A percentile compares a stretch with the other conserved stretches of the same genome.
Conservation (phyloP, 2,113 vertebrate species). For the Ia io region DNA sequence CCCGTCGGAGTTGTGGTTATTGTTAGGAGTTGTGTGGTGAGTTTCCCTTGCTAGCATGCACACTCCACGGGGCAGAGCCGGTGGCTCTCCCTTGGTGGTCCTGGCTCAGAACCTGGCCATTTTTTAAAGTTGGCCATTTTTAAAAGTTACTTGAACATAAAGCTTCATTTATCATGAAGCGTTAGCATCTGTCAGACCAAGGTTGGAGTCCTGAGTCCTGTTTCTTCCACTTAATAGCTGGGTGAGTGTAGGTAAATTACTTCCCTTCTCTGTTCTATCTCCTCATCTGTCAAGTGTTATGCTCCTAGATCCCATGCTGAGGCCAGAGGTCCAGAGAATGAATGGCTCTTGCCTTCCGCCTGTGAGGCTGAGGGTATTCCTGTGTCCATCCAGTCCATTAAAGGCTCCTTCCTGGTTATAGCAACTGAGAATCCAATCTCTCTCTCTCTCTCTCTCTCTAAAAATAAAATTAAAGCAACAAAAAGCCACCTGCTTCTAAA, state of each 20-base stretch:
- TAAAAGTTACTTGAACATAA: background rate
- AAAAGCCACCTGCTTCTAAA: background rate
- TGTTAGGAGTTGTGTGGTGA: background rate
- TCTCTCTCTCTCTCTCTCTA: background rate
- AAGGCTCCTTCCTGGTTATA: background rate
- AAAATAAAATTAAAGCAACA: no score
- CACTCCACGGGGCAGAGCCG: background rate
- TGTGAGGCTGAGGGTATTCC: background rate
- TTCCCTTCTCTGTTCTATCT: constrained; percentile 6
- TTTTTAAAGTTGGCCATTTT: background rate
- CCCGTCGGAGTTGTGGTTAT: background rate
- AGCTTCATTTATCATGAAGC: background rate
- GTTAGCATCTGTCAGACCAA: background rate
- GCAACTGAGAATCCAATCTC: background rate
- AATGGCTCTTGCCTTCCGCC: background rate
- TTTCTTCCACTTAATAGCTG: background rate
- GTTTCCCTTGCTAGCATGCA: background rate
- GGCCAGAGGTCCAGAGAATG: background rate
- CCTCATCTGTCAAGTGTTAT: background rate
- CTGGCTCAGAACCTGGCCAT: background rate
- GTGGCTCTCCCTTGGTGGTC: no score
- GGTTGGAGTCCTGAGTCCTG: background rate
- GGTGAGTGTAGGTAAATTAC: background rate
- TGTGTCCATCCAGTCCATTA: background rate
- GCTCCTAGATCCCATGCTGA: background rate